Conservation (phyloP, 2,888 invertebrate genomes). For the Drosophila tanythrix region DNA sequence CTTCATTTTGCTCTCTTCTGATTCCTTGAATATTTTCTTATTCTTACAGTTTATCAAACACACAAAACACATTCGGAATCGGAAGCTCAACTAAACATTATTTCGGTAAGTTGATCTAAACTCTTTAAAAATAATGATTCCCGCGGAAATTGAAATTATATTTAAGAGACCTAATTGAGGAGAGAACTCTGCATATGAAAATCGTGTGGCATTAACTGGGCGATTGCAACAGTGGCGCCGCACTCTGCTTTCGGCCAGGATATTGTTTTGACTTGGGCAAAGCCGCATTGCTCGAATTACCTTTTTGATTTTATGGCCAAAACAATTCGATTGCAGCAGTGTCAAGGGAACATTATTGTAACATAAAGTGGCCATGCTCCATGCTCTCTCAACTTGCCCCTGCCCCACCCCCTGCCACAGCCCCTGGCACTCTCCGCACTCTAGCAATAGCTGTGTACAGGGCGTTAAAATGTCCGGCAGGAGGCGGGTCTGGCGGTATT, state of each 20-base stretch:
- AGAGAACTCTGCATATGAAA: constrained; percentile 7
- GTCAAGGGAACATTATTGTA: constrained; percentile 82
- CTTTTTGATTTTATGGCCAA: constrained; percentile 82
- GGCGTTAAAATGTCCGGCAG: constrained; percentile 76
- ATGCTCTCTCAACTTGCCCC: neutral
- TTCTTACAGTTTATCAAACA: constrained; percentile 15
- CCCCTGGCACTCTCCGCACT: constrained; percentile 1
- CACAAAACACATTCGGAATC: neutral
- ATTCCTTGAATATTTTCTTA: neutral
- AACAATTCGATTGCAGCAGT: constrained; percentile 79
- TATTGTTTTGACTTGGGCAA: constrained; percentile 13
- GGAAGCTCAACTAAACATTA: neutral
- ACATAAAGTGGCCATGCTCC: constrained; percentile 74
- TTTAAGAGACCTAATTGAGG: neutral
- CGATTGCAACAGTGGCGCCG: neutral
- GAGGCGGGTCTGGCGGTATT: constrained; percentile 71
- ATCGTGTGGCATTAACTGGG: neutral
- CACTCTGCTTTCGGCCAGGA: constrained; percentile 7
- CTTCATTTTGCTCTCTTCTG: neutral
- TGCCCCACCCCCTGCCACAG: constrained; percentile 1
- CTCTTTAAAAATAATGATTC: neutral
- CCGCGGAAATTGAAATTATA: no score
- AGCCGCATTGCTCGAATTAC: constrained; percentile 64
- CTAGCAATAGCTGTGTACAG: constrained; percentile 32
- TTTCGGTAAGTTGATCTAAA: constrained; percentile 30